These are phyloP conservation scores for Ptilonorhynchus violaceus DNA, from an alignment of 2,113 vertebrate species.

Conservation along the genomic window DNA sequence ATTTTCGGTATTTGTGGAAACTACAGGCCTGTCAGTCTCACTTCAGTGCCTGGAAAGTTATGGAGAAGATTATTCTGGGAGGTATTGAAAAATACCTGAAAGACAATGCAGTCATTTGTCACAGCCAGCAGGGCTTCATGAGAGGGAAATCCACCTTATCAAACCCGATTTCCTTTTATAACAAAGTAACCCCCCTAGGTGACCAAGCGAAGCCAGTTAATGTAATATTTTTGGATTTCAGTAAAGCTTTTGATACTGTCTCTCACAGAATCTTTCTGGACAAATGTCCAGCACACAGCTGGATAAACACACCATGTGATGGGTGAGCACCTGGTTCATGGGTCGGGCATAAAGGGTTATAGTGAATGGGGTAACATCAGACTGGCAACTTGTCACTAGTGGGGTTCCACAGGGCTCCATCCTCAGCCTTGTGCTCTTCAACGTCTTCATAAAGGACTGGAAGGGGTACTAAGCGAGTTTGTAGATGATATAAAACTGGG, in stretches of 20 bases:
- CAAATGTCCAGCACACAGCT: not conserved
- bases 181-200: not conserved
- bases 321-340: not conserved
- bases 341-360: not conserved
- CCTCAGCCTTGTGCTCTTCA: not conserved
- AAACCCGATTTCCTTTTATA: not conserved
- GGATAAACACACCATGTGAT: not conserved
- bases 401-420: not conserved
- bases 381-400: too few species aligned
- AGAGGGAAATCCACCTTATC: not conserved
- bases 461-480: not conserved
- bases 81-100: not conserved
- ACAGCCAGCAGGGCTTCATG: not conserved
- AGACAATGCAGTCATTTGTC: not conserved
- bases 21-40: rapidly evolving
- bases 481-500: not conserved
- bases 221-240: not conserved
- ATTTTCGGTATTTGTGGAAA: not conserved
- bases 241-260: not conserved
- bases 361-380: not conserved
- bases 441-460: not conserved
- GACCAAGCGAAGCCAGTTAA: not conserved
- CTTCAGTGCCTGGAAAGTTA: not conserved
- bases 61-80: not conserved
- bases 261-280: not conserved